These are phyloP conservation scores for Pelusios castaneus DNA, from an alignment of 2,113 vertebrate species.

Conservation along the genomic window DNA sequence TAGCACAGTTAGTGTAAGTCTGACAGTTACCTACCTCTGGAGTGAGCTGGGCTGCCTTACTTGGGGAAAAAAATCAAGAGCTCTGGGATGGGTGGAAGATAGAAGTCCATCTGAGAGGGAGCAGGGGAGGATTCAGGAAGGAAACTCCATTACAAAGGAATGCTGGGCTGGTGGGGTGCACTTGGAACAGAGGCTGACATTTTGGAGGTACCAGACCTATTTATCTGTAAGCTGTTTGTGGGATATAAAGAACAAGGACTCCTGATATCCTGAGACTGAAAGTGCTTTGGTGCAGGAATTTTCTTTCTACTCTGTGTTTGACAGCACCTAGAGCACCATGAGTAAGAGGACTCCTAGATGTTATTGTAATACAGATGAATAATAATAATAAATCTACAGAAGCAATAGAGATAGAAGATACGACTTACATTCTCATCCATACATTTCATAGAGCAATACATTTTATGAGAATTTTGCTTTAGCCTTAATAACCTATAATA, in stretches of 20 bases:
- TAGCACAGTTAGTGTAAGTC: neutral
- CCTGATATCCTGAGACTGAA: neutral
- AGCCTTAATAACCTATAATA: neutral
- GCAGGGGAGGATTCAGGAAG: neutral
- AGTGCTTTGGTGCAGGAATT: neutral
- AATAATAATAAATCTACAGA: neutral
- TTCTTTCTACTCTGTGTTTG: neutral
- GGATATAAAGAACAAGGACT: accelerated
- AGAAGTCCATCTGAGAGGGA: neutral
- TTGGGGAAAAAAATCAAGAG: neutral
- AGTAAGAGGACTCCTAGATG: neutral
- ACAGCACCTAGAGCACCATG: neutral
- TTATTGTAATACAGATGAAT: neutral
- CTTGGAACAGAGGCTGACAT: neutral
- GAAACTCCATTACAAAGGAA: neutral
- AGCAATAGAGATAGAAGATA: accelerated
- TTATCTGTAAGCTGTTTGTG: neutral
- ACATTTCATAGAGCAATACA: accelerated
- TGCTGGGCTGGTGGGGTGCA: neutral
- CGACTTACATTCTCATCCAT: neutral
- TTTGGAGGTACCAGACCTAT: neutral
- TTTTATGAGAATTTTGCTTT: neutral
- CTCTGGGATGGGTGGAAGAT: neutral
- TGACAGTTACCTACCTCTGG: neutral
- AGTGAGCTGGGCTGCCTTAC: neutral